phyloP scores from a whole-genome alignment of 2,113 vertebrate species.

The Hyla sarda region DNA sequence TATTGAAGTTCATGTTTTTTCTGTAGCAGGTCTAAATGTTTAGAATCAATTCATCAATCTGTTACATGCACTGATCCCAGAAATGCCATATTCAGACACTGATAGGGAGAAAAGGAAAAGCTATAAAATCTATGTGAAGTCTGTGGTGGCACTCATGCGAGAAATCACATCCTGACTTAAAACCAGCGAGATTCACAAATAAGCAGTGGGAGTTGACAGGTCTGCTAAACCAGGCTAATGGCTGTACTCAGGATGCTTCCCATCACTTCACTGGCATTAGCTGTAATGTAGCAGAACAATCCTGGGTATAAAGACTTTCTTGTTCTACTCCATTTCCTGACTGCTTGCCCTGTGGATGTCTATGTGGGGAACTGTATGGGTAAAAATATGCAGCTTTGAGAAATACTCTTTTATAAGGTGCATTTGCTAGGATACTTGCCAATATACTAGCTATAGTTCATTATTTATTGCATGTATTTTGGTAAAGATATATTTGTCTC shows the following conservation, averaged over 20 bases:
- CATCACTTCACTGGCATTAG: slow-evolving; percentile 44
- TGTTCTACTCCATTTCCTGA: slow-evolving; percentile 45
- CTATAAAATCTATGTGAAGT: slow-evolving; percentile 12
- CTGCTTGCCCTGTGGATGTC: slow-evolving; percentile 22
- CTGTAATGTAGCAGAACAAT: slow-evolving; percentile 50
- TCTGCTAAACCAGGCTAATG: slow-evolving; percentile 52
- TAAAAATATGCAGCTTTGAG: slow-evolving; percentile 3
- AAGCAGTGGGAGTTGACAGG: slow-evolving; percentile 40
- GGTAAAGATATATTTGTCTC: neutral
- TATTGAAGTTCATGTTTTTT: neutral
- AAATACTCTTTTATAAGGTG: neutral
- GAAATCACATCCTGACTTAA: slow-evolving; percentile 36
- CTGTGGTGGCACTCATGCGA: slow-evolving; percentile 18
- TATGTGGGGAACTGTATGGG: slow-evolving; percentile 5
- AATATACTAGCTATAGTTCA: neutral
- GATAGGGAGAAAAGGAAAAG: neutral
- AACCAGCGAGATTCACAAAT: slow-evolving; percentile 27
- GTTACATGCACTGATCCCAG: neutral
- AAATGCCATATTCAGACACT: neutral
- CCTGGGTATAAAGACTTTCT: slow-evolving; percentile 47
- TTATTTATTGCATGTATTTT: neutral
- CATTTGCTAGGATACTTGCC: neutral
- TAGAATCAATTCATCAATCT: neutral
- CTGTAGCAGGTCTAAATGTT: slow-evolving; percentile 5
- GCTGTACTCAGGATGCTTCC: slow-evolving; percentile 16